Base-by-base conservation (phyloP, 2,113 vertebrate species). In the Lepus europaeus region DNA sequence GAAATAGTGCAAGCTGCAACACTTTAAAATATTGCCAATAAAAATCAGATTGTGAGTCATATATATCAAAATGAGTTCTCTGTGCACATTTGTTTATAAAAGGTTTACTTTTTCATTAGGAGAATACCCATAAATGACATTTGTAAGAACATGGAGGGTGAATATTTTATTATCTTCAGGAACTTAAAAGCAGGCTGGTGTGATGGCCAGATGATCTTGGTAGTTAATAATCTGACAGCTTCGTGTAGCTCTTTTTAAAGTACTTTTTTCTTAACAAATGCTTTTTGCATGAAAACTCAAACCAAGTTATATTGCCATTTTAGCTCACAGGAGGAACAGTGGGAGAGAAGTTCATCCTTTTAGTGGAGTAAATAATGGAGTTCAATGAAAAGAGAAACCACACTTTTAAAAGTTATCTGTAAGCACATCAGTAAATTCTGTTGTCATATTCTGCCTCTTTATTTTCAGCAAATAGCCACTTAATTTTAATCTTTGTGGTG, bases 391-490 rank as follows among this genome's bases (percentile, higher is more conserved):
- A 94, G 90, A 92, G 66, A 95, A 95, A 36, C 39, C 39, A 77
- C 80, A 29, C 73, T 96, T 95, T 96, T 49, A 56, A 91, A 81
- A 94, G 82, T 88, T 90, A 45, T 76, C n/a, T 89, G 31, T 93
- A 76, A 94, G 53, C 39, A 2, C 72, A 9, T 87, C 49, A 94
- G 61, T 91, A 92, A 94, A 94, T 95, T 95, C 45, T 83, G 49
- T 95, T 93, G 20, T 91, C 73, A 51, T 82, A 56, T 82, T 82
- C 68, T 96, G 27, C 78, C 29, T 95, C 70, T 93, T 89, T 93
- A 31, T 96, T 95, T 96, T 95, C 74, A 95, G 89, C 76, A 96
- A 94, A 53, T 91, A 96, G 87, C 33, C 64, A 72, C 84, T 97
- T 96, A 66, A 29, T 96, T 96, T 96, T 97, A 83, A 61, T 96